These are phyloP conservation scores for Belgica antarctica DNA, from an alignment of 2,888 invertebrate species.

Conservation along the genomic window DNA sequence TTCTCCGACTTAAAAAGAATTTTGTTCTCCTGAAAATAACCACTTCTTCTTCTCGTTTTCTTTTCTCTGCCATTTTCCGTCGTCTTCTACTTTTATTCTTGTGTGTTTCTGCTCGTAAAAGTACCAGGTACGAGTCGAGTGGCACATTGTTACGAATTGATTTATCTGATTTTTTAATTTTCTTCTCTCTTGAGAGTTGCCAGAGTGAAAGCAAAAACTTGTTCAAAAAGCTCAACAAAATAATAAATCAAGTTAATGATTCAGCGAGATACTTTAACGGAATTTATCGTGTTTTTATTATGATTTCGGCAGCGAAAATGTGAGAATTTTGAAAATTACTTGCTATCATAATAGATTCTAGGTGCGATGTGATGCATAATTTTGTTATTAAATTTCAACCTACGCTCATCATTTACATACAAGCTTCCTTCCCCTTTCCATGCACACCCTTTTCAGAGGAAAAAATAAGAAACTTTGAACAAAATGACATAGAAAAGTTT, in stretches of 20 bases:
- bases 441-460: too few relatives aligned
- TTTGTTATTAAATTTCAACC: conserved; percentile 40
- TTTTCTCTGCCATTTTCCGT: not conserved
- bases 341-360: conserved; percentile 6
- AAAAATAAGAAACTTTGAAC: too few relatives aligned
- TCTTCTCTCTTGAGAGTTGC: not conserved
- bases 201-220: conserved; percentile 39
- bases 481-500: too few relatives aligned
- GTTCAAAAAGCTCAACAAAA: conserved; percentile 40
- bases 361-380: conserved; percentile 37
- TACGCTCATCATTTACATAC: conserved; percentile 33
- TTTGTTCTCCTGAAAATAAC: not conserved
- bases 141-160: conserved; percentile 31
- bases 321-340: not conserved
- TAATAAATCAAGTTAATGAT: conserved; percentile 43
- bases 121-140: conserved; percentile 3
- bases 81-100: not conserved
- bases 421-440: not conserved
- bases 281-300: conserved; percentile 44
- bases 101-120: not conserved
- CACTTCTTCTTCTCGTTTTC: not conserved
- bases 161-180: conserved; percentile 21
- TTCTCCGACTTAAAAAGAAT: not conserved
- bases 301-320: conserved; percentile 29
- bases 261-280: conserved; percentile 29